A percentile compares a stretch with the other conserved stretches of the same genome.
These are phyloP conservation scores for Leucosticte australis DNA, from an alignment of 2,113 vertebrate genomes.

Conservation along the genomic window DNA sequence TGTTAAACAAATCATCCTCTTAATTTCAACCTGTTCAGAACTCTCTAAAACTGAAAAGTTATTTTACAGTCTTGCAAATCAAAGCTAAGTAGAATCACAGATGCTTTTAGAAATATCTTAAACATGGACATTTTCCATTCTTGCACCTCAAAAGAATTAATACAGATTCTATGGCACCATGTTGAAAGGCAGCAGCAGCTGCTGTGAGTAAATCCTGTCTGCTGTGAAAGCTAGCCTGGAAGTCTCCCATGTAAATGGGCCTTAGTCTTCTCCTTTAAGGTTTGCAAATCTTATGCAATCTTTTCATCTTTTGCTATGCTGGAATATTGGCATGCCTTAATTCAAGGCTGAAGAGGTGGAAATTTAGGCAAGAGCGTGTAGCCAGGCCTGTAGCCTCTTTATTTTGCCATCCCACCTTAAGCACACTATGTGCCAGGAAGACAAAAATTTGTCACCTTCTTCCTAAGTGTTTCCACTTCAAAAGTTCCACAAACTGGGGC, in stretches of 20 bases:
- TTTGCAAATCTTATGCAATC: not conserved
- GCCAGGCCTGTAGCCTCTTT: not conserved
- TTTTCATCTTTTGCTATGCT: not conserved
- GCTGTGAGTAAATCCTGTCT: not conserved
- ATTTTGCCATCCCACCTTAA: not conserved
- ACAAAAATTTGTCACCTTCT: not conserved
- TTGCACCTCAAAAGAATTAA: not conserved
- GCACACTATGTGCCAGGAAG: not conserved
- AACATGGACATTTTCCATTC: not conserved
- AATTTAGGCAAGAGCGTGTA: not conserved
- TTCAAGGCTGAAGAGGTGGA: not conserved
- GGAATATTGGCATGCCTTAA: not conserved
- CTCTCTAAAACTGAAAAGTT: not conserved
- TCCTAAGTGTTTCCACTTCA: not conserved
- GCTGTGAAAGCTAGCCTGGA: not conserved
- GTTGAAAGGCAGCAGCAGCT: not conserved
- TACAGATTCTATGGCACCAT: not conserved
- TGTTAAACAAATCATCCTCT: not conserved
- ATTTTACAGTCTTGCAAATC: not conserved
- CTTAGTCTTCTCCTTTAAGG: not conserved
- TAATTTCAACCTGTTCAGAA: not conserved
- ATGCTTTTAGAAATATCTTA: not conserved
- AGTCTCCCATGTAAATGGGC: fast-evolving
- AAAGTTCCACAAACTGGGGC: not conserved
- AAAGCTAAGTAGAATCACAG: not conserved